Evolutionary conservation across 2,797 vertebrate species (phyloP).

Genomic region (Meriones psammophilus): DNA sequence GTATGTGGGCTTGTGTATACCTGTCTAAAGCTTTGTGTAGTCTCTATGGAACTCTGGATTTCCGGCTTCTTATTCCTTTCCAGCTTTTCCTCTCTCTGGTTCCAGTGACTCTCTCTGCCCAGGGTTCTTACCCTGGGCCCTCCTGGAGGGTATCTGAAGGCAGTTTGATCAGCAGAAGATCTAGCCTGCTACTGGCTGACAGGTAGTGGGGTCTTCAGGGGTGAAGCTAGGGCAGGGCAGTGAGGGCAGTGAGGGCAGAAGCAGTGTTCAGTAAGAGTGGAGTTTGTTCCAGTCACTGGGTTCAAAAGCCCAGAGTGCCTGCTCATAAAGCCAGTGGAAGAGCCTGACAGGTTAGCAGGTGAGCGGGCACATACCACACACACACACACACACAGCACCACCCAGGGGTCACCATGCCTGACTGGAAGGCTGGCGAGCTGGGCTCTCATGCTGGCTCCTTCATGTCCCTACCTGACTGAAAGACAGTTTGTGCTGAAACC

Average conservation of each 20-base stretch:
- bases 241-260: not conserved
- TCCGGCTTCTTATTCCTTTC: not conserved
- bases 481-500: not conserved
- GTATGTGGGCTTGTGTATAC: not conserved
- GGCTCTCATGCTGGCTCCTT: not conserved
- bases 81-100: not conserved
- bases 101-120: not conserved
- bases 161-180: not conserved
- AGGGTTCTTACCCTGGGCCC: no score
- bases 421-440: not conserved
- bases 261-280: not conserved
- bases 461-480: not conserved
- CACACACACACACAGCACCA: not conserved
- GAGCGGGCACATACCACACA: not conserved
- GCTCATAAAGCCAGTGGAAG: slow-evolving; percentile 17
- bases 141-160: not conserved
- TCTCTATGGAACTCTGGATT: not conserved
- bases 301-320: slow-evolving; percentile 30
- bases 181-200: not conserved
- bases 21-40: not conserved
- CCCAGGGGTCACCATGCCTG: not conserved
- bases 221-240: not conserved
- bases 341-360: not conserved
- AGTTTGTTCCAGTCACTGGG: slow-evolving; percentile 75
- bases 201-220: not conserved